Evolutionary conservation across 2,888 invertebrate species (phyloP).

Genomic region (Philopedon plagiatum): DNA sequence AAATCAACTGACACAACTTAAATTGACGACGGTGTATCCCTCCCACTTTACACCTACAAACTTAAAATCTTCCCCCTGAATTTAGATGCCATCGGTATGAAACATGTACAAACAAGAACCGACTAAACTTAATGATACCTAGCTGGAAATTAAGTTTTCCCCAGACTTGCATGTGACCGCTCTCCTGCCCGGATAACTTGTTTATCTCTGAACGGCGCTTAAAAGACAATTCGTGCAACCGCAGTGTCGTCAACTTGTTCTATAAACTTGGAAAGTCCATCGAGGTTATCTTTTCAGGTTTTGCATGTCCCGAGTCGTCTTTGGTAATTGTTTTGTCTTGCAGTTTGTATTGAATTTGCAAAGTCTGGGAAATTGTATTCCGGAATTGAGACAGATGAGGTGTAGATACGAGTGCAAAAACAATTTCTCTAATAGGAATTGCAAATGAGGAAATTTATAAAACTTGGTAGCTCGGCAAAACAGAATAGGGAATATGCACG

Average conservation of each 20-base stretch:
- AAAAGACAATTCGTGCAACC: constrained; percentile 22
- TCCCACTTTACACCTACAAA: background rate
- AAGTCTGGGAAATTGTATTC: no score
- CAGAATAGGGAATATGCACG: no score
- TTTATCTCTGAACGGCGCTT: constrained; percentile 10
- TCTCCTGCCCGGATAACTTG: constrained; percentile 16
- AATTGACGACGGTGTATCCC: no score
- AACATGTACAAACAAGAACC: constrained; percentile 19
- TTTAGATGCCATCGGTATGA: background rate
- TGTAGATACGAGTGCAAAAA: no score
- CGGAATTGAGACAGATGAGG: no score
- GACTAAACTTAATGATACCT: constrained; percentile 15
- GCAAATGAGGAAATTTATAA: no score
- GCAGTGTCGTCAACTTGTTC: constrained; percentile 11
- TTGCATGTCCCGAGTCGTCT: constrained; percentile 2
- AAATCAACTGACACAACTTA: no score
- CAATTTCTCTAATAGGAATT: no score
- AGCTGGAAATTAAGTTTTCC: constrained; percentile 21
- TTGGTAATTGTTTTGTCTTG: constrained; percentile 11
- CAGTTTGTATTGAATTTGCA: background rate
- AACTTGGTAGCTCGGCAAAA: no score
- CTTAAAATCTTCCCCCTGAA: background rate
- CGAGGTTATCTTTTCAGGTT: constrained; percentile 21
- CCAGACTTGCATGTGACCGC: constrained; percentile 17
- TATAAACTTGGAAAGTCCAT: background rate